These are phyloP conservation scores for Acrossocheilus wenchowensis DNA, from an alignment of 2,797 vertebrate species.

Conservation along the genomic window DNA sequence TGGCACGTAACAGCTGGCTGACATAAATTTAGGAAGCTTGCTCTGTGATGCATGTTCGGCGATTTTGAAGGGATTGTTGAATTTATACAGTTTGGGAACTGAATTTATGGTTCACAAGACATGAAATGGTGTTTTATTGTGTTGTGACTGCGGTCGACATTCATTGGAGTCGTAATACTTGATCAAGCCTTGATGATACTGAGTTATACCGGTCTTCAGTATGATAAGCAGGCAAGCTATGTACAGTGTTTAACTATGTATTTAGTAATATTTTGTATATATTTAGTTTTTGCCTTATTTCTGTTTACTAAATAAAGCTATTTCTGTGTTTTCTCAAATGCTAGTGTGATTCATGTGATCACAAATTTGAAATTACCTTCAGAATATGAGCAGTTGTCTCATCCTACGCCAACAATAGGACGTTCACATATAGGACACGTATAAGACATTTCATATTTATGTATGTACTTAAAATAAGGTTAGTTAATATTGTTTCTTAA, in stretches of 20 bases:
- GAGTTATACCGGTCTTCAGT: background rate
- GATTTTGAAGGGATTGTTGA: slow-evolving; percentile 2
- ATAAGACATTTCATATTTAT: too few species aligned
- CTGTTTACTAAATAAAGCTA: background rate
- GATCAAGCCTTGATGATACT: background rate
- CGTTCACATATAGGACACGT: background rate
- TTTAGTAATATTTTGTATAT: background rate
- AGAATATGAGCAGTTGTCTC: background rate
- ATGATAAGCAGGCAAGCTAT: background rate
- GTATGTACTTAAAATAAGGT: too few species aligned
- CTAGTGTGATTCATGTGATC: background rate
- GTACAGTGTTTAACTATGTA: background rate
- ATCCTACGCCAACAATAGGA: background rate
- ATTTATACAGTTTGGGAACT: background rate
- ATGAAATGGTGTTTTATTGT: background rate
- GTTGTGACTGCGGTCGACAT: background rate
- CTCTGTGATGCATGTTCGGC: background rate
- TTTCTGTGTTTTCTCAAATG: background rate
- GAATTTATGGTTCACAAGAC: slow-evolving; percentile 1
- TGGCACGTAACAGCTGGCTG: slow-evolving; percentile 44
- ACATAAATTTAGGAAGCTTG: slow-evolving; percentile 19
- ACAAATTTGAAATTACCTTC: background rate
- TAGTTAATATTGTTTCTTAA: too few species aligned
- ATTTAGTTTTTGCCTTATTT: background rate
- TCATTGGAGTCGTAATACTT: background rate